Base-by-base conservation (phyloP, 2,888 invertebrate species). In the Drosophila affinis region DNA sequence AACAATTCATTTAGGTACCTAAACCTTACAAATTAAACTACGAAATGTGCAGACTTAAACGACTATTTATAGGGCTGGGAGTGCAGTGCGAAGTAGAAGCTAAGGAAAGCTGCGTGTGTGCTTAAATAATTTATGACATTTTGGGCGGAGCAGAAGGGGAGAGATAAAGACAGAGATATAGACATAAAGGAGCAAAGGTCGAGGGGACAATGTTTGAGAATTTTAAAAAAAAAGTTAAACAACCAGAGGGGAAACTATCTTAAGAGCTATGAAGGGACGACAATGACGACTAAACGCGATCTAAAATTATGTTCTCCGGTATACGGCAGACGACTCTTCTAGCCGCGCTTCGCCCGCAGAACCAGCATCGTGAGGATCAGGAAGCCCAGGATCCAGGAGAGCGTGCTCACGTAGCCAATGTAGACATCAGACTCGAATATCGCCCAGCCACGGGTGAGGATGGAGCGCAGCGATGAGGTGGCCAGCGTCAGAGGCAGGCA, bases 401-500 rank as follows among this genome's bases (percentile, higher is more conserved):
- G 93, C 3, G 97, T 97, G 45, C 97, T 94, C 1, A 98, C 93
- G 92, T 96, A 98, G 18, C 98, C 98, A 91, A 95, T 94, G 92
- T 97, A 98, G 0, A 98, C 98, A 59, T 96, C 96, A 0, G 95
- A 94, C 89, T 97, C 96, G 0, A 93, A 90, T 61, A 98, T 94
- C 52, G 94, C 94, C 98, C 98, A 98, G 53, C 98, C 98, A 79
- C 97, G 93, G 0, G 97, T 97, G 54, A 98, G 93, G 92, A 98
- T 96, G 59, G 96, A 96, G 58, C 98, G 93, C 57, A 98, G 93
- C 1, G 98, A 95, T 48, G 97, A 96, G n/a, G 98, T 98, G n/a
- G 98, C 97, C 91, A 97, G 93, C 0, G 98, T 98, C 58, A 98
- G 93, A 0, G 98, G 98, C 57, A 98, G 94, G 82, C 96, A 95